These are phyloP conservation scores for Ctenoplectra terminalis DNA, from an alignment of 1,140 invertebrate genomes.

Conservation along the genomic window DNA sequence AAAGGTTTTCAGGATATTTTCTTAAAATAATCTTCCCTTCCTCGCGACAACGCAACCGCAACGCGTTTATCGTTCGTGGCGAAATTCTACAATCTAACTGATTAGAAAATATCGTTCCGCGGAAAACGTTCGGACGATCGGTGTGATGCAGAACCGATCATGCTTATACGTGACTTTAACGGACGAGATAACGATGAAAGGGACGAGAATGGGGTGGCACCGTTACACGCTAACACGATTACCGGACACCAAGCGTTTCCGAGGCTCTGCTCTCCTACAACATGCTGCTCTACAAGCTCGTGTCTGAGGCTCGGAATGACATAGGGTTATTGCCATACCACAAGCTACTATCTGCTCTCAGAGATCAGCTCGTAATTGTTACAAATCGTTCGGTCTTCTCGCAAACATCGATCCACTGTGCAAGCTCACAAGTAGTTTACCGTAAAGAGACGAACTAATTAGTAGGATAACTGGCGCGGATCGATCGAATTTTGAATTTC, in stretches of 20 bases:
- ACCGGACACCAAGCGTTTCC: slow-evolving; percentile 63
- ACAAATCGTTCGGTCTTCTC: slow-evolving; percentile 65
- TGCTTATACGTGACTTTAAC: slow-evolving; percentile 43
- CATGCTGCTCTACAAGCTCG: slow-evolving; percentile 56
- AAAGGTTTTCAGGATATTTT: neutral
- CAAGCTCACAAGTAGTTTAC: slow-evolving; percentile 25
- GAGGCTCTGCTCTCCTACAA: slow-evolving; percentile 59
- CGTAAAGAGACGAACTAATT: slow-evolving; percentile 12
- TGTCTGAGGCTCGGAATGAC: slow-evolving; percentile 63
- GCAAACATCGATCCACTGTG: slow-evolving; percentile 62
- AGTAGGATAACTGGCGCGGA: neutral
- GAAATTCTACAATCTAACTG: neutral
- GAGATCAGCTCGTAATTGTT: slow-evolving; percentile 69
- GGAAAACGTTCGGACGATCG: slow-evolving; percentile 18
- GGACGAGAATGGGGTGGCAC: slow-evolving; percentile 56
- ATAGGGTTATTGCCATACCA: slow-evolving; percentile 70
- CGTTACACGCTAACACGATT: slow-evolving; percentile 73
- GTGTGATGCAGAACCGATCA: neutral
- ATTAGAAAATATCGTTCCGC: slow-evolving; percentile 50
- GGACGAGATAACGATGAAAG: slow-evolving; percentile 45
- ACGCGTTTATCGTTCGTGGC: neutral
- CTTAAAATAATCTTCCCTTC: neutral
- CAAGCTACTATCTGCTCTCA: slow-evolving; percentile 54
- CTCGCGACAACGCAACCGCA: too few species aligned
- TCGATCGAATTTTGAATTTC: neutral